Evolutionary conservation across 2,113 vertebrate species (phyloP).

Genomic region (Channa argus): DNA sequence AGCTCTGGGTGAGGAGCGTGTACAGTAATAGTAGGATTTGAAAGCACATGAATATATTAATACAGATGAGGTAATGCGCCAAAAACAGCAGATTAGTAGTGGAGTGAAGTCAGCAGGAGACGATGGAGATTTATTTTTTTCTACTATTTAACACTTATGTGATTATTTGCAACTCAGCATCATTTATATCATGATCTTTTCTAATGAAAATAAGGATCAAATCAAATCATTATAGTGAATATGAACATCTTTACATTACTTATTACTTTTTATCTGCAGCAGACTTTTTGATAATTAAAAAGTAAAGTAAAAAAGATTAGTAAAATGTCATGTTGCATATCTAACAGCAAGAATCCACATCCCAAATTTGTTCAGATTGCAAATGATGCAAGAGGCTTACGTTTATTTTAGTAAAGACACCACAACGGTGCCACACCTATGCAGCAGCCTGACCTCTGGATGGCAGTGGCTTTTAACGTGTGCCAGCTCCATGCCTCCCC

Average conservation of each 20-base stretch:
- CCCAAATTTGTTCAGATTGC: neutral
- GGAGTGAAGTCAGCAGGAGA: constrained; percentile 58
- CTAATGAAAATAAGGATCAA: neutral
- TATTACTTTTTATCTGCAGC: too few relatives aligned
- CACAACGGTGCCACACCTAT: constrained; percentile 72
- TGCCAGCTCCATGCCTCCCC: constrained; percentile 21
- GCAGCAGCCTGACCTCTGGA: constrained; percentile 75
- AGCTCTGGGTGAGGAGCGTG: constrained; percentile 54
- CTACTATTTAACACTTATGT: constrained; percentile 30
- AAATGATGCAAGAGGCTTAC: constrained; percentile 9
- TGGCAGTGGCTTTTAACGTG: constrained; percentile 55
- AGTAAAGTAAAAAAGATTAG: too few relatives aligned
- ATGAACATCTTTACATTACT: too few relatives aligned
- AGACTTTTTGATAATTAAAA: neutral
- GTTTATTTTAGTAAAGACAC: constrained; percentile 23
- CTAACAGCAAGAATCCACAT: neutral
- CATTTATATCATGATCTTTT: neutral
- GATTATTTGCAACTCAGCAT: constrained; percentile 56
- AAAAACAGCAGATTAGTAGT: constrained; percentile 76
- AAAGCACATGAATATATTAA: constrained; percentile 83
- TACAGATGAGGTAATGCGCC: constrained; percentile 84
- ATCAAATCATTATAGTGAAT: neutral
- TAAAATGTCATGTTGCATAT: neutral
- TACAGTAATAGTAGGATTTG: constrained; percentile 81
- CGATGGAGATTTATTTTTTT: constrained; percentile 60